phyloP scores from a whole-genome alignment of 2,888 invertebrate species.

The Hemicrepidius hirtus region DNA sequence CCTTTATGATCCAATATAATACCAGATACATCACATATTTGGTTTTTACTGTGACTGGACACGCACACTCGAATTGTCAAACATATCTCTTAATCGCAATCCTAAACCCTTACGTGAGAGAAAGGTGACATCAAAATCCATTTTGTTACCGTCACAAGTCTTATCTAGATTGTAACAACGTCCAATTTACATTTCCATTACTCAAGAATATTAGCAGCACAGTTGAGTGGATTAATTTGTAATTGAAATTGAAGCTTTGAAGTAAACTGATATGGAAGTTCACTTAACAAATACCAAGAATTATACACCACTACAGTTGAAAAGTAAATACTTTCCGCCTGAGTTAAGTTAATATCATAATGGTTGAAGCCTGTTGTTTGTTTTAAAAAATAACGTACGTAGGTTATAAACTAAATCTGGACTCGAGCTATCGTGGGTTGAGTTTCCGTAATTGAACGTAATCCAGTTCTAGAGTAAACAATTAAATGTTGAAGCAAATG shows the following conservation, averaged over 20 bases:
- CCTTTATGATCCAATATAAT: conserved; percentile 1
- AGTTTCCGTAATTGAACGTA: conserved; percentile 29
- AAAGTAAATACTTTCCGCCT: background rate
- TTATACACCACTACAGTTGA: too few relatives aligned
- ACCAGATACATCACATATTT: conserved; percentile 1
- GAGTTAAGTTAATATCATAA: background rate
- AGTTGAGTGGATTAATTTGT: background rate
- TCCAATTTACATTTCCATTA: conserved; percentile 8
- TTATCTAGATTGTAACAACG: background rate
- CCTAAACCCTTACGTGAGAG: background rate
- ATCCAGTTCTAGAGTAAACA: conserved; percentile 11
- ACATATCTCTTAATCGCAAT: background rate
- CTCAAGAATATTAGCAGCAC: background rate
- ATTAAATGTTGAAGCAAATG: conserved; percentile 12
- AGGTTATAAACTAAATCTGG: conserved; percentile 1
- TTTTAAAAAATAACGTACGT: conserved; percentile 10
- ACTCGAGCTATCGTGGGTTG: background rate
- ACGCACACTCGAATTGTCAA: background rate
- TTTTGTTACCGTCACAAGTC: background rate
- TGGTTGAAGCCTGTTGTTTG: background rate
- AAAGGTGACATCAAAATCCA: conserved; percentile 10
- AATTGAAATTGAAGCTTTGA: background rate
- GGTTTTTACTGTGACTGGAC: conserved; percentile 13
- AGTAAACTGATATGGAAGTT: too few relatives aligned
- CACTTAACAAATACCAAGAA: too few relatives aligned